Evolutionary conservation across 1,140 invertebrate species (phyloP), one percentile per base, ranked within the genome.

Genomic region (Megalopta genalis): DNA sequence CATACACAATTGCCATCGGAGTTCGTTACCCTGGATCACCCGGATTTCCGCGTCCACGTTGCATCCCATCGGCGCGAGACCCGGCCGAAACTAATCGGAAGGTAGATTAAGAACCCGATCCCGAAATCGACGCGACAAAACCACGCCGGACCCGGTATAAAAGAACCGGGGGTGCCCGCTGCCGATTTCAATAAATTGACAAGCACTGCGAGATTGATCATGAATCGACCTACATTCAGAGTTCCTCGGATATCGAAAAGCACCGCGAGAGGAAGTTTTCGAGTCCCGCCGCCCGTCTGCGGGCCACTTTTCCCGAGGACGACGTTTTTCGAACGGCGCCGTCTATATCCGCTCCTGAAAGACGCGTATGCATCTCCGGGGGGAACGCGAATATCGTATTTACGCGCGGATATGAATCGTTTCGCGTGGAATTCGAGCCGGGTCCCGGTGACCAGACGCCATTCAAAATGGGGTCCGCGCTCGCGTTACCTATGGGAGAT

Each of bases 301-400:
- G 32, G 64, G 23, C 66, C 37, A 57, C 49, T 59, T 37, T 42
- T n/a, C 2, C 49, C n/a, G n/a, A n/a, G n/a, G 10, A n/a, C 23
- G 42, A 42, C 42, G 42, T 21, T 60, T 32, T 37, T 27, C 62
- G n/a, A 1, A 16, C 23, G 32, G 18, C 62, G 21, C 52, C 39
- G 74, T 78, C 71, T 77, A 81, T 76, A 63, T 80, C 52, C 57
- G 39, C 9, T 46, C 12, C 73, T 46, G 32, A 60, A 42, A 66
- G 21, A 57, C 8, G 54, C n/a, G 42, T 25, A 21, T 8, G 32
- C 25, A 54, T 18, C 62, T 6, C 12, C 21, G 5, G 8, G 4
- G 9, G 25, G 7, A 9, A 59, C 57, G 57, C 10, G n/a, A 25
- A 59, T 27, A 49, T 57, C 63, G 63, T 54, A 67, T 75, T 67